Base-by-base conservation (phyloP, 2,113 vertebrate species). In the Mirza zaza region DNA sequence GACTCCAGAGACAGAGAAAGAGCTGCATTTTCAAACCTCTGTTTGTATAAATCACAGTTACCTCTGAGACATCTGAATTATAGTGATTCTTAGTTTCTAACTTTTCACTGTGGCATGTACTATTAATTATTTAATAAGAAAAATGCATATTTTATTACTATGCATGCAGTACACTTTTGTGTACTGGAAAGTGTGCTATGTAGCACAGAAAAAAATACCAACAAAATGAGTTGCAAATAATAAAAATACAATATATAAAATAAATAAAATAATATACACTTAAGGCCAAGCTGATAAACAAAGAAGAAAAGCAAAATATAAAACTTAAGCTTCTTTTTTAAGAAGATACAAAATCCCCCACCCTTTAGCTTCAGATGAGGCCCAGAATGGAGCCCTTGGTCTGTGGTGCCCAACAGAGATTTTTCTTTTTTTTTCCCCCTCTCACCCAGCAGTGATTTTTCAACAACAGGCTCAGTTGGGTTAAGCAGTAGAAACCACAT, bases 181-280 rank as follows among this genome's bases (percentile, higher is more conserved):
- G 25, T 67, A 57, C 1, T 87, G 34, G 42, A 80, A 75, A 39
- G 23, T 59, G 27, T 12, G 13, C 36, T 42, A 63, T 91, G n/a
- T 5, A 67, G 17, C 17, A 77, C 68, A 70, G 48, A 71, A 92
- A 90, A 45, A 91, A 84, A 75, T 34, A 59, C 1, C 27, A 67
- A 42, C 70, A 34, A 86, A 87, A 79, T 90, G 55, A 20, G 4
- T 34, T 21, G 0, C 83, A 14, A 82, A 52, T 89, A 94, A 83
- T 52, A 96, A 76, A 79, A 50, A 57, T 52, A 86, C 82, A 79
- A 75, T 39, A 61, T 42, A 18, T 29, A 20, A 83, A 48, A 76
- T 45, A 70, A 79, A 77, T 65, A 45, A 93, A 79, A 76, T 59
- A 57, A 93, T 76, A 92, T 92, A 83, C 63, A 79, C n/a, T 20